Evolutionary conservation across 2,888 invertebrate species (phyloP).

Genomic region (Neelides folsomi): DNA sequence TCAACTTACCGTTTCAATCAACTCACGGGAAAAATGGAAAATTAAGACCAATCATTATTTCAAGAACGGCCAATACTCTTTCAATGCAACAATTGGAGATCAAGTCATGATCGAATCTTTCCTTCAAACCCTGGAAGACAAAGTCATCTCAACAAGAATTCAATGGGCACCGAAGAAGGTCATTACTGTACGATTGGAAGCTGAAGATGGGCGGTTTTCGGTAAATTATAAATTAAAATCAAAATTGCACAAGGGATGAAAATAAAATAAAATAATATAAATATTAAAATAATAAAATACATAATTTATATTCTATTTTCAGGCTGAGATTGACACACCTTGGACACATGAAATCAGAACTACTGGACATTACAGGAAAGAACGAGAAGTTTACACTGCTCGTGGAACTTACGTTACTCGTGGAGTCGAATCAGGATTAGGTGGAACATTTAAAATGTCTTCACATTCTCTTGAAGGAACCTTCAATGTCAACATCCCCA

Average conservation of each 20-base stretch:
- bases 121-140: conserved; percentile 8
- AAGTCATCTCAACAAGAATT: conserved; percentile 9
- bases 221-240: conserved; percentile 7
- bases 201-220: conserved; percentile 11
- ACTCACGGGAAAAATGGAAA: conserved; percentile 10
- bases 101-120: conserved; percentile 15
- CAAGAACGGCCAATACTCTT: conserved; percentile 13
- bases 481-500: conserved; percentile 21
- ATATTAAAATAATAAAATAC: too few species aligned
- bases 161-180: conserved; percentile 9
- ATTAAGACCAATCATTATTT: conserved; percentile 14
- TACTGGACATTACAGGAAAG: conserved; percentile 16
- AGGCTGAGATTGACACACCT: conserved; percentile 21
- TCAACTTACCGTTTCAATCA: conserved; percentile 9
- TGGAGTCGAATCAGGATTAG: conserved; percentile 8
- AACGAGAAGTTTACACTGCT: conserved; percentile 10
- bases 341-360: conserved; percentile 23
- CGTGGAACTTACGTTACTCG: conserved; percentile 14
- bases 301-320: conserved; percentile 1
- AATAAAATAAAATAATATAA: conserved; percentile 4
- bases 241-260: background rate
- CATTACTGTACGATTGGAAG: conserved; percentile 8
- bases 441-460: conserved; percentile 1
- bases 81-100: conserved; percentile 18
- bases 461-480: conserved; percentile 4